A percentile compares a stretch with the other conserved stretches of the same genome.
Evolutionary conservation across 2,888 invertebrate species (phyloP).

Genomic region (Caradrina kadenii): DNA sequence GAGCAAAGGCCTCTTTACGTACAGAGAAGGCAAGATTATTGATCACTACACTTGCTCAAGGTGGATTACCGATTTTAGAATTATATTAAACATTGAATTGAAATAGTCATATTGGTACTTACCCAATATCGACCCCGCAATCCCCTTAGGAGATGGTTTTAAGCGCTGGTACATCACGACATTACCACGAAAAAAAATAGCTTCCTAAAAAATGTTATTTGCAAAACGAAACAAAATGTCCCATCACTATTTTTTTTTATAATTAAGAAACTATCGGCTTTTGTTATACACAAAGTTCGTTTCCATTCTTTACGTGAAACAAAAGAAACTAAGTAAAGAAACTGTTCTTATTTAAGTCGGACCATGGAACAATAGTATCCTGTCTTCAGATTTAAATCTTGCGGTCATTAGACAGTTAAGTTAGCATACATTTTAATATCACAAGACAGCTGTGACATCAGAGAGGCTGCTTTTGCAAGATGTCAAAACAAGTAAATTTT

Average conservation of each 20-base stretch:
- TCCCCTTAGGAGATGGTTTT: too few relatives aligned
- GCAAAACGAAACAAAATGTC: background rate
- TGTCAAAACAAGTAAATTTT: constrained; percentile 81
- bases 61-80: too few relatives aligned
- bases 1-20: too few relatives aligned
- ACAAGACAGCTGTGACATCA: constrained; percentile 77
- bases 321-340: constrained; percentile 72
- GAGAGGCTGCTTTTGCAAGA: constrained; percentile 73
- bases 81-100: too few relatives aligned
- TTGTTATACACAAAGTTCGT: constrained; percentile 54
- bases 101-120: too few relatives aligned
- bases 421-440: constrained; percentile 87
- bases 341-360: constrained; percentile 81
- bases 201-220: background rate
- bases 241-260: constrained; percentile 19
- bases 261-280: constrained; percentile 58
- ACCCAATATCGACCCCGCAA: too few relatives aligned
- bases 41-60: too few relatives aligned
- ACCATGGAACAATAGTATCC: constrained; percentile 73
- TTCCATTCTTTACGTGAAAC: constrained; percentile 59
- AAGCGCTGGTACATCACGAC: too few relatives aligned
- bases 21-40: too few relatives aligned
- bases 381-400: constrained; percentile 80
- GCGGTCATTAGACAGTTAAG: constrained; percentile 82
- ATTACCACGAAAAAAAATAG: too few relatives aligned